Evolutionary conservation across 2,113 vertebrate genomes (phyloP).

Genomic region (Pachycephala philippinensis): DNA sequence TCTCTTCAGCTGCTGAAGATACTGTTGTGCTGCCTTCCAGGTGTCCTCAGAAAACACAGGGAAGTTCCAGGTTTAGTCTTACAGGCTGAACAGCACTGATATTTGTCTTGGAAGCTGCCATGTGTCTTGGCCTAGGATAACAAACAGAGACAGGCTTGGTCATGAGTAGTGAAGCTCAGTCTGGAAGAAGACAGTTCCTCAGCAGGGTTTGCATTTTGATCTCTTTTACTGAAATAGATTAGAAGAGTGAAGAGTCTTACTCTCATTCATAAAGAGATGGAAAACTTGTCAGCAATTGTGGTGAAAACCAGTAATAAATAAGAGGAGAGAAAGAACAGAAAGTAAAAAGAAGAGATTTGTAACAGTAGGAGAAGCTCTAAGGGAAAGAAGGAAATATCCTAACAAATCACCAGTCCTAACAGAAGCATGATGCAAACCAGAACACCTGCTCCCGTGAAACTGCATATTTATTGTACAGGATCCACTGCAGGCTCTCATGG

Average conservation of each 20-base stretch:
- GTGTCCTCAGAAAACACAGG: background rate
- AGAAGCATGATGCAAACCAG: background rate
- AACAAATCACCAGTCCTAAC: background rate
- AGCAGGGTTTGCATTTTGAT: background rate
- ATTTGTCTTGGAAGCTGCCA: background rate
- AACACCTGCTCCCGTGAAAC: background rate
- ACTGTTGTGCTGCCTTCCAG: background rate
- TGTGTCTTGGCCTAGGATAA: background rate
- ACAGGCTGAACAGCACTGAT: background rate
- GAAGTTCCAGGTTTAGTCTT: background rate
- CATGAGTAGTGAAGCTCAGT: background rate
- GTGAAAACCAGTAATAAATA: background rate
- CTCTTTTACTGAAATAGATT: background rate
- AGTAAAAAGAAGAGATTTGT: background rate
- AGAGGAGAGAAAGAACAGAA: background rate
- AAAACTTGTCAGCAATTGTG: background rate
- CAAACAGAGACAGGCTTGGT: background rate
- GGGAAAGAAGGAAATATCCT: background rate
- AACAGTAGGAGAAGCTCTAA: background rate
- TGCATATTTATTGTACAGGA: background rate
- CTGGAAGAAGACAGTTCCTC: background rate
- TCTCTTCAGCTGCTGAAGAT: background rate
- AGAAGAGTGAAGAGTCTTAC: background rate
- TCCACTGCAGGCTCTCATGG: background rate
- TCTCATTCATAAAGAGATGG: background rate